Percentiles rank a stretch among this genome's conserved stretches.
Conservation (phyloP, 92 coral and sea anemone genomes). For the Porites lobata region DNA sequence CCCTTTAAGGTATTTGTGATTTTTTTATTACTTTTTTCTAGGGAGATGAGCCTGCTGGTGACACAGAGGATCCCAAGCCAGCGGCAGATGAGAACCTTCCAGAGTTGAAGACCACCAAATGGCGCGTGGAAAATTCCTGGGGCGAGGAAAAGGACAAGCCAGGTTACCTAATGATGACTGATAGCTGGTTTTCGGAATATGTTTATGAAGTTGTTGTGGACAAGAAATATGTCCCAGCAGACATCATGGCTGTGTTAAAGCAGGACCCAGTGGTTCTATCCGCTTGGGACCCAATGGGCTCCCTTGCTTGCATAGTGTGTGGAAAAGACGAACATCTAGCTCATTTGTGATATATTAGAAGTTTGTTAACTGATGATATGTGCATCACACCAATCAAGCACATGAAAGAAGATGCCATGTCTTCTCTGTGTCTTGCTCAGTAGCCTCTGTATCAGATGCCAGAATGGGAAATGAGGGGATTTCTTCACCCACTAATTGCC, state of each 20-base stretch:
- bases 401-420: too few species aligned
- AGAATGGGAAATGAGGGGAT: too few species aligned
- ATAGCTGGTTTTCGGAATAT: constrained; percentile 94
- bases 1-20: background rate
- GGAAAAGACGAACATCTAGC: constrained; percentile 24
- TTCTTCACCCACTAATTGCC: too few species aligned
- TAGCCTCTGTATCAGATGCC: too few species aligned
- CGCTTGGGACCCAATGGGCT: constrained; percentile 99
- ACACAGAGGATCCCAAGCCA: constrained; percentile 39
- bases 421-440: too few species aligned
- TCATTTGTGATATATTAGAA: constrained; percentile 22
- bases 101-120: constrained; percentile 84
- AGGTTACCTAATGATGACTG: constrained; percentile 96
- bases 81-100: constrained; percentile 46
- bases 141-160: constrained; percentile 97
- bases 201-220: constrained; percentile 97
- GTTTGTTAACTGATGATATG: too few species aligned
- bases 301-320: constrained; percentile 76
- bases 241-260: constrained; percentile 74
- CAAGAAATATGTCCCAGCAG: constrained; percentile 92
- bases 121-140: constrained; percentile 99
- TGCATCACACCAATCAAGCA: too few species aligned
- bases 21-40: background rate
- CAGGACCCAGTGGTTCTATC: constrained; percentile 88
- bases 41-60: constrained; percentile 13